Evolutionary conservation across 1,140 invertebrate genomes (phyloP).

Genomic region (Leptonema lineaticorne): DNA sequence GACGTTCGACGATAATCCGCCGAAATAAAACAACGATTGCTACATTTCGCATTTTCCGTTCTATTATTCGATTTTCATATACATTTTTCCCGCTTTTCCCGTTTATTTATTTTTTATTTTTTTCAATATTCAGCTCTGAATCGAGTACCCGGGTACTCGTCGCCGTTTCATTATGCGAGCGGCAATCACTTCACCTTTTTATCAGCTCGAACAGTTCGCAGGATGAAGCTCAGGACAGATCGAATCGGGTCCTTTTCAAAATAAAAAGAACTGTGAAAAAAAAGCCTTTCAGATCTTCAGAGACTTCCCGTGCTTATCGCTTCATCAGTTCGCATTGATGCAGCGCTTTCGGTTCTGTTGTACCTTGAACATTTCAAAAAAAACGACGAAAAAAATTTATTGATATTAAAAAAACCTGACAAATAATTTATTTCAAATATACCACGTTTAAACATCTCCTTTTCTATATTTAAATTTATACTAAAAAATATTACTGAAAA

Average conservation of each 20-base stretch:
- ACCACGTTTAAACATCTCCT: no score
- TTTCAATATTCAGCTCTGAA: neutral
- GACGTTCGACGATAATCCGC: no score
- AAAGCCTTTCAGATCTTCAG: conserved; percentile 27
- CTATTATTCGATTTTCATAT: no score
- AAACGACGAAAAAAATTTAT: neutral
- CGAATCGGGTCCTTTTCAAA: conserved; percentile 30
- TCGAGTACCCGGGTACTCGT: neutral
- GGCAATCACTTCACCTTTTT: conserved; percentile 30
- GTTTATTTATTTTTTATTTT: conserved; percentile 1
- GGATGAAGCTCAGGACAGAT: neutral
- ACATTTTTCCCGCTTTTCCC: no score
- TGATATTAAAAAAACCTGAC: no score
- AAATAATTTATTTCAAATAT: no score
- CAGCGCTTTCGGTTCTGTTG: conserved; percentile 23
- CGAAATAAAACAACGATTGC: no score
- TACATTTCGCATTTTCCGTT: no score
- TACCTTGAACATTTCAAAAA: no score
- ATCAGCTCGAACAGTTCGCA: conserved; percentile 9
- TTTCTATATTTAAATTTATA: no score
- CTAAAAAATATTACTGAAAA: no score
- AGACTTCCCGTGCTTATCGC: conserved; percentile 32
- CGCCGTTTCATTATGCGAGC: conserved; percentile 30
- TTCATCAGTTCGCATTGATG: conserved; percentile 36
- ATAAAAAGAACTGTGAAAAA: no score